Evolutionary conservation across 2,888 invertebrate genomes (phyloP).

Genomic region (Andrena trimmerana): DNA sequence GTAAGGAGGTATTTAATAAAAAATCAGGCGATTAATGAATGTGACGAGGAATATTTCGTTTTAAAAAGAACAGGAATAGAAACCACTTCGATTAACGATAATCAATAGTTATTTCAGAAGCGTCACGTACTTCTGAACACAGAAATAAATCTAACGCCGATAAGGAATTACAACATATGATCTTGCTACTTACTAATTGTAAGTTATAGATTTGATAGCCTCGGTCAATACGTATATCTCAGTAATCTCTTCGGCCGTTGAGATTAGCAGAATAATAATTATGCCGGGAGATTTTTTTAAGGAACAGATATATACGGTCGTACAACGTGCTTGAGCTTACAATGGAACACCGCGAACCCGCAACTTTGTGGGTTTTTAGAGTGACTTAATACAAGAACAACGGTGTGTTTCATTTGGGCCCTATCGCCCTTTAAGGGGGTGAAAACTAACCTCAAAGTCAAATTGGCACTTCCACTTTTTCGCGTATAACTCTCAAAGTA

Average conservation of each 20-base stretch:
- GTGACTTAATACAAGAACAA: too few species aligned
- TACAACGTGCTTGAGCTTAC: not conserved
- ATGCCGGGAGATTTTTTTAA: conserved; percentile 13
- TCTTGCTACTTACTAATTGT: conserved; percentile 14
- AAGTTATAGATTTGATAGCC: conserved; percentile 44
- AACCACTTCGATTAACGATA: conserved; percentile 5
- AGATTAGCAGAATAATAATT: conserved; percentile 40
- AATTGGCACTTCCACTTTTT: too few species aligned
- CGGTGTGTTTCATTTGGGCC: too few species aligned
- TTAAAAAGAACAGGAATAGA: not conserved
- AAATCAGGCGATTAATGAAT: too few species aligned
- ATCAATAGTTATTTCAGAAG: conserved; percentile 17
- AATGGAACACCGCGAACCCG: too few species aligned
- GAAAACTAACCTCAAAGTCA: too few species aligned
- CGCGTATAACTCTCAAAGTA: too few species aligned
- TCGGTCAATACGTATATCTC: conserved; percentile 31
- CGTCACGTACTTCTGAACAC: not conserved
- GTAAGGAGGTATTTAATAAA: too few species aligned
- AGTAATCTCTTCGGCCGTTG: not conserved
- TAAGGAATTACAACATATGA: conserved; percentile 11
- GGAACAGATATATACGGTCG: not conserved
- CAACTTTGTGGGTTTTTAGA: too few species aligned
- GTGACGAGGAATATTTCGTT: not conserved
- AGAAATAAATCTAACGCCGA: conserved; percentile 45
- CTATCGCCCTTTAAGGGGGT: too few species aligned